phyloP scores from a whole-genome alignment of 2,888 invertebrate genomes.

The Caenorhabditis sulstoni region DNA sequence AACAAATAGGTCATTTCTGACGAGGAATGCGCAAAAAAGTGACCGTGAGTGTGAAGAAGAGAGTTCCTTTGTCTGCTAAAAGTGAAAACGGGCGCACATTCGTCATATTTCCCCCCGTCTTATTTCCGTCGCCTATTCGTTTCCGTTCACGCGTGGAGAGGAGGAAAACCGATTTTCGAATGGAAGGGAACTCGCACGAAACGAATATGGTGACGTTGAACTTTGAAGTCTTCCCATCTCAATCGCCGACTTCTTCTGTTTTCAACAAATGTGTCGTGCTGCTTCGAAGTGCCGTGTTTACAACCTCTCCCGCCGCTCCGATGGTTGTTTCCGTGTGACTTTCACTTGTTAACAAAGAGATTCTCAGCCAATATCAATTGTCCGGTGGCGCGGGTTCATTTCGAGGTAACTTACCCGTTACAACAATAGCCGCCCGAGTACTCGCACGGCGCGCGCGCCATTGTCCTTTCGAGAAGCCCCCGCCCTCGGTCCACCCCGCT shows the following conservation, averaged over 20 bases:
- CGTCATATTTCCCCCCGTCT: conserved; percentile 17
- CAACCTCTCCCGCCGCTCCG: background rate
- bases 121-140: conserved; percentile 25
- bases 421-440: conserved; percentile 30
- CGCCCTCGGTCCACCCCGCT: conserved; percentile 19
- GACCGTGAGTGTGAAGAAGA: background rate
- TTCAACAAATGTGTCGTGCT: background rate
- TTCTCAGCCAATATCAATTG: conserved; percentile 27
- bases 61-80: conserved; percentile 25
- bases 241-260: background rate
- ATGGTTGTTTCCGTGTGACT: conserved; percentile 8
- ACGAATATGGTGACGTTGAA: background rate
- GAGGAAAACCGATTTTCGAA: conserved; percentile 3
- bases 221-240: background rate
- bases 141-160: conserved; percentile 17
- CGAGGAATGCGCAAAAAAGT: conserved; percentile 3
- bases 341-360: conserved; percentile 29
- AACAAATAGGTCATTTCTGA: background rate
- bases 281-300: conserved; percentile 3
- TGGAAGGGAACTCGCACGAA: conserved; percentile 2
- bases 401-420: conserved; percentile 25
- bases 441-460: conserved; percentile 9
- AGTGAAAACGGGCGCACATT: conserved; percentile 17
- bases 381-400: conserved; percentile 21
- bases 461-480: conserved; percentile 46